Percentiles rank a stretch among this genome's conserved stretches.
These are phyloP conservation scores for Orthosia cruda DNA, from an alignment of 2,888 invertebrate genomes.

Conservation along the genomic window DNA sequence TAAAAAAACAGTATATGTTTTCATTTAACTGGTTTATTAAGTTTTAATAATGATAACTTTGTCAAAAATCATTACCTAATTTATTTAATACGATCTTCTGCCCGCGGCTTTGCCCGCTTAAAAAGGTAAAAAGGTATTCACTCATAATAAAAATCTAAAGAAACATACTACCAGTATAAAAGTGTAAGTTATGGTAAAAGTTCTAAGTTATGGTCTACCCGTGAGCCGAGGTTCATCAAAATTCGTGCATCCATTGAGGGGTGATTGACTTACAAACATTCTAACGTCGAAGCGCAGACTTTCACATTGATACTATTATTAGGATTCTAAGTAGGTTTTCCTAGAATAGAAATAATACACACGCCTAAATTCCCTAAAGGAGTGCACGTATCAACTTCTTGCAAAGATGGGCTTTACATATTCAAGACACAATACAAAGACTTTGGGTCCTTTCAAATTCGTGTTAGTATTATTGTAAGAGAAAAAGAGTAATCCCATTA, in stretches of 20 bases:
- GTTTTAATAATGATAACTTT: background rate
- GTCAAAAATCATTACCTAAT: too few relatives aligned
- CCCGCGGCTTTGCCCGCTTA: background rate
- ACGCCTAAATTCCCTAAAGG: background rate
- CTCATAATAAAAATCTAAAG: background rate
- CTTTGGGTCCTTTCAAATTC: conserved; percentile 8
- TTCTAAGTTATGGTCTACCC: background rate
- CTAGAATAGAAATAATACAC: background rate
- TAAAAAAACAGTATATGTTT: background rate
- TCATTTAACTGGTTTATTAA: background rate
- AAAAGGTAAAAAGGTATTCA: background rate
- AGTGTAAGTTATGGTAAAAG: too few relatives aligned
- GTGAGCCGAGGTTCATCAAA: background rate
- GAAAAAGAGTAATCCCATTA: conserved; percentile 54
- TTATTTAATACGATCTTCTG: background rate
- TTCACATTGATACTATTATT: background rate
- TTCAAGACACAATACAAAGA: conserved; percentile 5
- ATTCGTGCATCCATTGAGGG: background rate
- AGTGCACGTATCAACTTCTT: background rate
- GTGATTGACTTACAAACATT: background rate
- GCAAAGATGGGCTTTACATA: conserved; percentile 1
- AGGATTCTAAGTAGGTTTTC: background rate
- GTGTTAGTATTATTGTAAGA: conserved; percentile 19
- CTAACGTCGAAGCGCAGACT: background rate
- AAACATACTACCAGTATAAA: too few relatives aligned